Evolutionary conservation across 2,888 invertebrate genomes (phyloP).

Genomic region (Yponomeuta malinellus): DNA sequence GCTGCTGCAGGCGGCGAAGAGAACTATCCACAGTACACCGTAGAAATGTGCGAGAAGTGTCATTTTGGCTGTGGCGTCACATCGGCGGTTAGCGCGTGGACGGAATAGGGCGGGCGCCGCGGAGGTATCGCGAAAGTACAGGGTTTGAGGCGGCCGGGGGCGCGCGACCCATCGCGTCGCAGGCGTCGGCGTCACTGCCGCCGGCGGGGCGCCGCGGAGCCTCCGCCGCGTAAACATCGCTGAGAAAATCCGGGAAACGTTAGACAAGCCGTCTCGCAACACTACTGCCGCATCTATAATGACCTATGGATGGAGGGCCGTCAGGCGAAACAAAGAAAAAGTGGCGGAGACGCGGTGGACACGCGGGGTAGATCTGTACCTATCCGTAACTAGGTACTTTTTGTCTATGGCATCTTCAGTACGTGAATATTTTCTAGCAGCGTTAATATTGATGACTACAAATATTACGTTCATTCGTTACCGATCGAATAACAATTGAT

Average conservation of each 20-base stretch:
- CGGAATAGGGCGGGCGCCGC: neutral
- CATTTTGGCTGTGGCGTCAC: conserved; percentile 52
- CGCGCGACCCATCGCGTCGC: conserved; percentile 64
- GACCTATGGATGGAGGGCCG: conserved; percentile 39
- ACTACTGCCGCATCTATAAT: conserved; percentile 52
- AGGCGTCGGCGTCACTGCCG: conserved; percentile 42
- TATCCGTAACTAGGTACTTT: too few species aligned
- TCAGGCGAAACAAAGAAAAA: conserved; percentile 59
- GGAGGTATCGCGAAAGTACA: neutral
- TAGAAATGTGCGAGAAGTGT: conserved; percentile 72
- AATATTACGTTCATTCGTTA: too few species aligned
- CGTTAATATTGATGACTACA: too few species aligned
- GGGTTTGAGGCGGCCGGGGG: conserved; percentile 35
- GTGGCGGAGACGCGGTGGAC: neutral
- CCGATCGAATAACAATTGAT: too few species aligned
- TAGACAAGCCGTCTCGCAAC: conserved; percentile 74
- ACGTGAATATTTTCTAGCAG: too few species aligned
- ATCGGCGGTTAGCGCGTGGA: conserved; percentile 25
- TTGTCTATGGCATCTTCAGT: too few species aligned
- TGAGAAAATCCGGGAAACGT: conserved; percentile 64
- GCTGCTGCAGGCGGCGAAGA: conserved; percentile 56
- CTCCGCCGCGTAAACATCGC: conserved; percentile 67
- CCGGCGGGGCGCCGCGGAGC: conserved; percentile 25
- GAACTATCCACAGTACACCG: conserved; percentile 64
- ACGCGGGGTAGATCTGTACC: too few species aligned